Evolutionary conservation across 2,113 vertebrate genomes (phyloP).

Genomic region (Urocolius indicus): DNA sequence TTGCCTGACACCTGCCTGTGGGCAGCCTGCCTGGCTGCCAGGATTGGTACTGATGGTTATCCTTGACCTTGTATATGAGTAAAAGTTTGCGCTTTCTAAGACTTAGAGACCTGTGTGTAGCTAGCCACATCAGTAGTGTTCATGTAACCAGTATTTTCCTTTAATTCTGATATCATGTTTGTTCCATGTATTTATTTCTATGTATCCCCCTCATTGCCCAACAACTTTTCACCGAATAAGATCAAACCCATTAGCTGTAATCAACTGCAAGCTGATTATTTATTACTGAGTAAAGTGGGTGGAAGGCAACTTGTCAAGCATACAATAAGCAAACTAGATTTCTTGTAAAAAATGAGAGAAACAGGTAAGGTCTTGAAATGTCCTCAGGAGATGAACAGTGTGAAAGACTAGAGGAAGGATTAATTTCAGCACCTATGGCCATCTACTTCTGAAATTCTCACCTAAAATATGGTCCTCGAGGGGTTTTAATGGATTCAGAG

Average conservation of each 20-base stretch:
- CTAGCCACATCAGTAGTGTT: neutral
- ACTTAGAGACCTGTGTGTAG: neutral
- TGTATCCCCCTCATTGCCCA: neutral
- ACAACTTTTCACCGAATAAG: neutral
- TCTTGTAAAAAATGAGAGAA: neutral
- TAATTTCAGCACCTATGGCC: neutral
- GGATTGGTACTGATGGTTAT: neutral
- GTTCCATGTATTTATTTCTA: neutral
- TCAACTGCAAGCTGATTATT: neutral
- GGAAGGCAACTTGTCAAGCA: neutral
- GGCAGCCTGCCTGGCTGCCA: neutral
- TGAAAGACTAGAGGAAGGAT: neutral
- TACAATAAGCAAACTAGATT: neutral
- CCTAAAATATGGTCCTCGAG: neutral
- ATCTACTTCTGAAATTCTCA: neutral
- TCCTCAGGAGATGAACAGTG: neutral
- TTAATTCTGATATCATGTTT: neutral
- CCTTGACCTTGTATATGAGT: neutral
- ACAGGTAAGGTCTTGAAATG: neutral
- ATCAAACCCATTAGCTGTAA: neutral
- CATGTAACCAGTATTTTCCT: neutral
- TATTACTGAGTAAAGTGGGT: neutral
- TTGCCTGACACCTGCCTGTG: neutral
- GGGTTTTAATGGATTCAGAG: neutral
- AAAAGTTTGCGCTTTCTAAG: neutral